phyloP scores from a whole-genome alignment of 1,140 invertebrate genomes.

The Oscheius sp. region DNA sequence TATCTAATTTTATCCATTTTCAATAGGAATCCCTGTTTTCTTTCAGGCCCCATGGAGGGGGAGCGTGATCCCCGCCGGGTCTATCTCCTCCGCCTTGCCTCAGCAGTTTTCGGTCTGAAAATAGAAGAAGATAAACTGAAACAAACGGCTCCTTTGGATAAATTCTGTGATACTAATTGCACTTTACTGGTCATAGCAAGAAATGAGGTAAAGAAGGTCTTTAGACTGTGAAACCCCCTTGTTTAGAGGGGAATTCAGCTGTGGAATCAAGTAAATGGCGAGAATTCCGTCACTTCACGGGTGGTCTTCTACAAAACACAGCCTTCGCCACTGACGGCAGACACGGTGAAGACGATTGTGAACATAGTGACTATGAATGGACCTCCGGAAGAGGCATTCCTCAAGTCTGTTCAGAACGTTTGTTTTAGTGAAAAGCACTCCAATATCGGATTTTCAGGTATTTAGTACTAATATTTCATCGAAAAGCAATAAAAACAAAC shows the following conservation, averaged over 20 bases:
- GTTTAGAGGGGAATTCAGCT: constrained; percentile 24
- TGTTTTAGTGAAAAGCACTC: neutral
- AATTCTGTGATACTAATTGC: constrained; percentile 49
- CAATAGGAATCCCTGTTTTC: too few relatives aligned
- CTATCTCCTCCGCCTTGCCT: constrained; percentile 39
- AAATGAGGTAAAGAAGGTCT: constrained; percentile 32
- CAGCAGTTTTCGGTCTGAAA: constrained; percentile 56
- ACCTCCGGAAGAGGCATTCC: constrained; percentile 47
- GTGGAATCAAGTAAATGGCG: constrained; percentile 2
- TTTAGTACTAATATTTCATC: constrained; percentile 29
- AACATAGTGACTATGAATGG: constrained; percentile 56
- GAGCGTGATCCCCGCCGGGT: constrained; percentile 8
- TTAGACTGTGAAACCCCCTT: neutral
- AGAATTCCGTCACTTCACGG: constrained; percentile 13
- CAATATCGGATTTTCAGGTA: constrained; percentile 15
- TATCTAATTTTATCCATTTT: neutral
- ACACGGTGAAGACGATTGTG: constrained; percentile 55
- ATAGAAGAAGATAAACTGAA: constrained; percentile 55
- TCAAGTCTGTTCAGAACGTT: constrained; percentile 53
- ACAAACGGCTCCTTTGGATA: constrained; percentile 47
- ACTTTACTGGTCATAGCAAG: constrained; percentile 51
- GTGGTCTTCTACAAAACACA: constrained; percentile 58
- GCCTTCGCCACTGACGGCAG: constrained; percentile 41
- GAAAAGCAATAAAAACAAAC: constrained; percentile 27
- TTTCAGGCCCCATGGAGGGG: neutral